A percentile compares a stretch with the other conserved stretches of the same genome.
Evolutionary conservation across 1,140 invertebrate species (phyloP).

Genomic region (Calephelis nemesis): DNA sequence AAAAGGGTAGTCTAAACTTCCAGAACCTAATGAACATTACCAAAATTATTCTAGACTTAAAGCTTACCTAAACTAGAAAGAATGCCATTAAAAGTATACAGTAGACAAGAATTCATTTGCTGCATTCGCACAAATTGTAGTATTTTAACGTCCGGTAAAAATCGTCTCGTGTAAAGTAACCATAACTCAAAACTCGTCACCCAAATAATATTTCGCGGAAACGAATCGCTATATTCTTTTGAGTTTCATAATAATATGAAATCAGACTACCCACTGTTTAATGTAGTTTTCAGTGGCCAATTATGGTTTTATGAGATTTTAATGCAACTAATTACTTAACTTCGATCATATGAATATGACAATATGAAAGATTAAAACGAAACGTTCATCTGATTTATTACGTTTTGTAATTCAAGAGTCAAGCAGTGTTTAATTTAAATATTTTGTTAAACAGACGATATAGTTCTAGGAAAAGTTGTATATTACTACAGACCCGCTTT

Average conservation of each 20-base stretch:
- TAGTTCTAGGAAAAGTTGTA: no score
- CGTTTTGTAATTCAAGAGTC: not conserved
- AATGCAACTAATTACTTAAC: constrained; percentile 13
- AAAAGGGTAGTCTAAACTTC: no score
- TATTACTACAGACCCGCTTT: no score
- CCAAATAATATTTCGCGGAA: constrained; percentile 8
- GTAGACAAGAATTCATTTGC: no score
- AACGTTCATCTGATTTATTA: constrained; percentile 4
- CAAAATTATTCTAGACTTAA: no score
- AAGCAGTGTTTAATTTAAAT: no score
- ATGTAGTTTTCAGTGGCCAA: constrained; percentile 16
- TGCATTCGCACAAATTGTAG: not conserved
- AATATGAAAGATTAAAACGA: not conserved
- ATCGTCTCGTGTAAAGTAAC: not conserved
- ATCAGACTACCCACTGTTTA: constrained; percentile 15
- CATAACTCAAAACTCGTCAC: constrained; percentile 8
- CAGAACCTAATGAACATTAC: no score
- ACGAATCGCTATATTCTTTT: constrained; percentile 12
- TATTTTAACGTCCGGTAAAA: not conserved
- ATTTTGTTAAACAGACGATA: no score
- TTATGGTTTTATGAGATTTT: constrained; percentile 16
- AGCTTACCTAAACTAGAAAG: no score
- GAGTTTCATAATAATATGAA: constrained; percentile 14
- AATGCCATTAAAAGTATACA: no score
- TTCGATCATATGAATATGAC: not conserved